Percentiles rank a stretch among this genome's conserved stretches.
Conservation (phyloP, 1,140 invertebrate genomes). For the Bombus turneri region DNA sequence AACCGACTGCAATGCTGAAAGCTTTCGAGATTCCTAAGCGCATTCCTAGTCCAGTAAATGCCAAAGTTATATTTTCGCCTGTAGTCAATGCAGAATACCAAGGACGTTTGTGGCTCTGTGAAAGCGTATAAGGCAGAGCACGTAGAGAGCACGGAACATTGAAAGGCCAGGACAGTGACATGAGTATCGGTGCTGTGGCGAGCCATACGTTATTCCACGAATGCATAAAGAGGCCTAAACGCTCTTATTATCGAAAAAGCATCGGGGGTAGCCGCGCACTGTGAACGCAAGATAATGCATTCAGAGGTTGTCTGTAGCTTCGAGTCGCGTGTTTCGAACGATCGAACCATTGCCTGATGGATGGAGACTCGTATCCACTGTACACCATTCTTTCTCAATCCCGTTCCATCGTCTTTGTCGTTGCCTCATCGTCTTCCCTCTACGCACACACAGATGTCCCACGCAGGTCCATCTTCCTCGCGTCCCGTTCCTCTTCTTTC, state of each 20-base stretch:
- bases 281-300: conserved; percentile 77
- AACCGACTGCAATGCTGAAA: too few species aligned
- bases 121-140: conserved; percentile 23
- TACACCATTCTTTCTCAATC: conserved; percentile 70
- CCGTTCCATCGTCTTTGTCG: conserved; percentile 21
- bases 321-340: conserved; percentile 77
- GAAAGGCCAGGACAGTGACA: conserved; percentile 12
- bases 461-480: conserved; percentile 1
- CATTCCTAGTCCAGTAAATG: not conserved
- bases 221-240: conserved; percentile 54
- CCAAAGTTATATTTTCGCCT: not conserved
- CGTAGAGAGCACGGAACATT: not conserved
- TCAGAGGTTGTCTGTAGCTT: conserved; percentile 76
- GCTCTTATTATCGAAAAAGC: conserved; percentile 55
- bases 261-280: conserved; percentile 45
- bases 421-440: not conserved
- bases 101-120: not conserved
- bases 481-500: conserved; percentile 16
- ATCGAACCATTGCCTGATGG: conserved; percentile 78
- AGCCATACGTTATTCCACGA: conserved; percentile 52
- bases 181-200: conserved; percentile 34
- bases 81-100: not conserved
- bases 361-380: conserved; percentile 79
- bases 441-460: not conserved
- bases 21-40: not conserved